Evolutionary conservation across 2,113 vertebrate genomes (phyloP).

Genomic region (Lutjanus erythropterus): DNA sequence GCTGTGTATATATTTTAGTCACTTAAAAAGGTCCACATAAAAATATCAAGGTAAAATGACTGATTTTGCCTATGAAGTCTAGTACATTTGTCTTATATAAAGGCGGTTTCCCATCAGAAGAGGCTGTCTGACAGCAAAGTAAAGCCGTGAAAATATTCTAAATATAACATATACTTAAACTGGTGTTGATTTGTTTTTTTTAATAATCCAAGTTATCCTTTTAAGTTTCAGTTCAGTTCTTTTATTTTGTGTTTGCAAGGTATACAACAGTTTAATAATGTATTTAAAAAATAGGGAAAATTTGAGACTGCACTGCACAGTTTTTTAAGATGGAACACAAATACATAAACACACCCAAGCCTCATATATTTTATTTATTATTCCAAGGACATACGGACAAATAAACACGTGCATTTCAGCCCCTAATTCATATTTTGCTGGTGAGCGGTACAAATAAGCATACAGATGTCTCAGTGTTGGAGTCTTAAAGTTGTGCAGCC

Average conservation of each 20-base stretch:
- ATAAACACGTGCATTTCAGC: slow-evolving; percentile 40
- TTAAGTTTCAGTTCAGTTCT: background rate
- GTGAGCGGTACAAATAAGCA: slow-evolving; percentile 28
- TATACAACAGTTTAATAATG: background rate
- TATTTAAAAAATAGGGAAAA: background rate
- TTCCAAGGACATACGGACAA: slow-evolving; percentile 46
- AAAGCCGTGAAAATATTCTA: too few relatives aligned
- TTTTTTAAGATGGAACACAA: slow-evolving; percentile 19
- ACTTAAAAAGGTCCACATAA: too few relatives aligned
- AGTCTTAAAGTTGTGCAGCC: slow-evolving; percentile 48
- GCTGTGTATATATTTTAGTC: too few relatives aligned
- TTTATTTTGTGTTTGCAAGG: background rate
- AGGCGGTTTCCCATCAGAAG: too few relatives aligned
- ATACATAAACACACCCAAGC: slow-evolving; percentile 1
- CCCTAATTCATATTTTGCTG: slow-evolving; percentile 53
- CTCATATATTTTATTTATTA: slow-evolving; percentile 31
- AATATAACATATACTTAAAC: too few relatives aligned
- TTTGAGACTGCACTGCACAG: background rate
- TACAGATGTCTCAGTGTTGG: slow-evolving; percentile 41
- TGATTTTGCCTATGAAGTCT: too few relatives aligned
- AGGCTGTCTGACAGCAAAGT: too few relatives aligned
- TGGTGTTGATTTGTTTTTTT: too few relatives aligned
- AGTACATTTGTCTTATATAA: too few relatives aligned
- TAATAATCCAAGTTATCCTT: too few relatives aligned
- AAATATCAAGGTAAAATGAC: too few relatives aligned